Conservation (phyloP, 2,888 invertebrate genomes). For the Yponomeuta malinellus region DNA sequence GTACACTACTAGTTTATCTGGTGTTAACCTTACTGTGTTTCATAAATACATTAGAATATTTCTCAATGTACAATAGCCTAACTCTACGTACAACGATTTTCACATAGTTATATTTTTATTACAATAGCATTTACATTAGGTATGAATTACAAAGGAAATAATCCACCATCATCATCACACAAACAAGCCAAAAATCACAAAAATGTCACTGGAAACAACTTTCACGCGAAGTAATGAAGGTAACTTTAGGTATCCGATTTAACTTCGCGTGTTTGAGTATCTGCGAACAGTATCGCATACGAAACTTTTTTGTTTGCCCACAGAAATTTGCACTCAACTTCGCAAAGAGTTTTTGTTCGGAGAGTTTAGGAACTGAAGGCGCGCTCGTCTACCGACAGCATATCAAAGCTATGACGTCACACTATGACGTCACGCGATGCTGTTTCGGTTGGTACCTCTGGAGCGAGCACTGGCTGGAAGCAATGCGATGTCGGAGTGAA, state of each 20-base stretch:
- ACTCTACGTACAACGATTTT: conserved; percentile 49
- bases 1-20: conserved; percentile 69
- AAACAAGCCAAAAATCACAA: conserved; percentile 32
- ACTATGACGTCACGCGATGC: conserved; percentile 75
- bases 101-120: conserved; percentile 44
- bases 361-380: conserved; percentile 73
- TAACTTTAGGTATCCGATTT: conserved; percentile 23
- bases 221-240: conserved; percentile 31
- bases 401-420: conserved; percentile 79
- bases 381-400: conserved; percentile 74
- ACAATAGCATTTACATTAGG: conserved; percentile 51
- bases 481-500: conserved; percentile 67
- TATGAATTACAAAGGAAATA: conserved; percentile 42
- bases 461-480: conserved; percentile 77
- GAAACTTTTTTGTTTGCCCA: conserved; percentile 32
- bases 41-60: conserved; percentile 68
- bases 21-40: conserved; percentile 74
- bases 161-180: conserved; percentile 37
- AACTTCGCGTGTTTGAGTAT: conserved; percentile 33
- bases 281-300: conserved; percentile 32
- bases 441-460: conserved; percentile 59
- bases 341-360: conserved; percentile 39
- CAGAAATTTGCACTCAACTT: conserved; percentile 18
- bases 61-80: conserved; percentile 68
- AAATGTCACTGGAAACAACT: conserved; percentile 30